phyloP scores from a whole-genome alignment of 2,113 vertebrate genomes.

The Ariopsis seemanni region DNA sequence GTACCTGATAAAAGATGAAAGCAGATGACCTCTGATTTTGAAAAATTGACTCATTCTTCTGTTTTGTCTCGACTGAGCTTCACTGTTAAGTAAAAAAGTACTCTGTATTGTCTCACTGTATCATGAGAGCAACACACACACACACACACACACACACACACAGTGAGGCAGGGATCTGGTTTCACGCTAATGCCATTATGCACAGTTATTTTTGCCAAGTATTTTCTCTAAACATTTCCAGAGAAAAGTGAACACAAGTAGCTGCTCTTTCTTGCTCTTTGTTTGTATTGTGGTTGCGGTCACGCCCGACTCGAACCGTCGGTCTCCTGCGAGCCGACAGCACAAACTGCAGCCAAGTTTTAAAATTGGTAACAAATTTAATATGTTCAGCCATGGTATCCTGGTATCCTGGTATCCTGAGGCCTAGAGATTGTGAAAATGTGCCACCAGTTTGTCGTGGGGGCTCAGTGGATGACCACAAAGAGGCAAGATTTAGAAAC shows the following conservation, averaged over 20 bases:
- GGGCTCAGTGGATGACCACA: constrained; percentile 81
- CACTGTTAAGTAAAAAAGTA: constrained; percentile 11
- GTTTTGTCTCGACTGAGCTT: constrained; percentile 50
- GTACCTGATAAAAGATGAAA: constrained; percentile 16
- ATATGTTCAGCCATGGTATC: constrained; percentile 81
- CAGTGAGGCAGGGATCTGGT: constrained; percentile 57
- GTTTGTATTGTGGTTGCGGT: constrained; percentile 86
- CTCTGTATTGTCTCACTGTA: constrained; percentile 11
- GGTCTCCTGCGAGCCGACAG: constrained; percentile 74
- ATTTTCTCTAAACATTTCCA: constrained; percentile 74
- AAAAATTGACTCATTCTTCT: constrained; percentile 27
- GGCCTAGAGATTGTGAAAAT: constrained; percentile 80
- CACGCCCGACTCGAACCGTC: constrained; percentile 66
- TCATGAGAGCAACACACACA: constrained; percentile 41
- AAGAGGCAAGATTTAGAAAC: constrained; percentile 78
- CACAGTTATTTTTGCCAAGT: constrained; percentile 72
- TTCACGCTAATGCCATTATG: constrained; percentile 72
- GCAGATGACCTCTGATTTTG: neutral
- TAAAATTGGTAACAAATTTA: constrained; percentile 96
- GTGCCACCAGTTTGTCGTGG: constrained; percentile 79
- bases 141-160: constrained; percentile 50
- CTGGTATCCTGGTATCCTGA: constrained; percentile 74
- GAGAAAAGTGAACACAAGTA: constrained; percentile 68
- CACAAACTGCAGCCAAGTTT: constrained; percentile 78
- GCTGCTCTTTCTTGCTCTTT: constrained; percentile 80